Conservation (phyloP, 1,140 invertebrate species). For the Lucilia cuprina region DNA sequence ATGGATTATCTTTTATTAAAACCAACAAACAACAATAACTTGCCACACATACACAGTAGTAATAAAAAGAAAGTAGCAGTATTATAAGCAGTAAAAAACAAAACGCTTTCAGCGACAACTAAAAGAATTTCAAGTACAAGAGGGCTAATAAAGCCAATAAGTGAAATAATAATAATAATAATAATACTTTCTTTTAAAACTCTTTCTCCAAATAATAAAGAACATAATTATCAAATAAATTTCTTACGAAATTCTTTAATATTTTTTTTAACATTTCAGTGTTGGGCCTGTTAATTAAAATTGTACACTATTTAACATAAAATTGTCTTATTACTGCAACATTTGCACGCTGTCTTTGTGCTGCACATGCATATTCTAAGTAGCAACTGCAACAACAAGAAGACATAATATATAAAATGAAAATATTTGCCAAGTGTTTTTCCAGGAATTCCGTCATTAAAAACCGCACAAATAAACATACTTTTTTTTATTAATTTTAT, state of each 20-base stretch:
- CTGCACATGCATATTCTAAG: conserved; percentile 16
- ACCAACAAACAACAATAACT: background rate
- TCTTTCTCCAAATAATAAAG: too few relatives aligned
- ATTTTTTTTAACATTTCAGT: background rate
- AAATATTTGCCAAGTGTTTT: conserved; percentile 39
- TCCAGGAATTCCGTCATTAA: conserved; percentile 37
- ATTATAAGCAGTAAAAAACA: background rate
- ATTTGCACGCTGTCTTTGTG: background rate
- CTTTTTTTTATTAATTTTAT: background rate
- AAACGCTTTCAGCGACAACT: background rate
- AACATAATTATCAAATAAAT: background rate
- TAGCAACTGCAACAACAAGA: background rate
- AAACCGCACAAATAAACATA: conserved; percentile 36
- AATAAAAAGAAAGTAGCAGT: background rate
- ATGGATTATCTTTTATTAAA: conserved; percentile 7
- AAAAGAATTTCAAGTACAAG: background rate
- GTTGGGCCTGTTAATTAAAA: background rate
- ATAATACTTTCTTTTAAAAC: background rate
- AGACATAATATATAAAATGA: background rate
- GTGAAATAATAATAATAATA: too few relatives aligned
- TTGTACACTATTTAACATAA: background rate
- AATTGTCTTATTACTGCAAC: too few relatives aligned
- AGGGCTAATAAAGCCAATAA: background rate
- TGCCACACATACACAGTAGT: background rate
- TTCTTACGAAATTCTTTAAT: too few relatives aligned